Conservation (phyloP, 2,797 vertebrate species). For the Chelonia mydas region DNA sequence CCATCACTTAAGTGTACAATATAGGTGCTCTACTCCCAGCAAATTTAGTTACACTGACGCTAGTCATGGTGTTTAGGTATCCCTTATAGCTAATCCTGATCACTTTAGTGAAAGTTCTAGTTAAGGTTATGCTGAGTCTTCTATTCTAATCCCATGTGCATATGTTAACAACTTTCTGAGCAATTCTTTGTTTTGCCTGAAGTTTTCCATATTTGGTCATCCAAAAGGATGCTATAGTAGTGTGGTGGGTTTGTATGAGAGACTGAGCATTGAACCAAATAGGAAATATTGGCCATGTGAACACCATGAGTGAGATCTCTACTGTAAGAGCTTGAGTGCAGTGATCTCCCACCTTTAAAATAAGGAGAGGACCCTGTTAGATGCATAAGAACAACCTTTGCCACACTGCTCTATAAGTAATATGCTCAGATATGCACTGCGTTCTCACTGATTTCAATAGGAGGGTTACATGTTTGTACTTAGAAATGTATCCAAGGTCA, state of each 20-base stretch:
- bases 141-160: neutral
- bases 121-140: neutral
- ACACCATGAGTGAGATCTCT: neutral
- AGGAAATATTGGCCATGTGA: neutral
- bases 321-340: fast-evolving
- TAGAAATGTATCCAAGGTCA: neutral
- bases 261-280: neutral
- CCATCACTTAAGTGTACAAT: neutral
- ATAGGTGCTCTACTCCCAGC: neutral
- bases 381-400: neutral
- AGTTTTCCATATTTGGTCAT: neutral
- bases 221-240: neutral
- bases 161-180: neutral
- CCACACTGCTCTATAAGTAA: neutral
- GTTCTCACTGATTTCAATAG: constrained; percentile 20
- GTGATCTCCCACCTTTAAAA: neutral
- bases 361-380: neutral
- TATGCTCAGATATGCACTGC: neutral
- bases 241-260: neutral
- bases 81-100: neutral
- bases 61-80: neutral
- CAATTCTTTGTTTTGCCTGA: neutral
- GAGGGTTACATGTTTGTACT: neutral
- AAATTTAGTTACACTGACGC: neutral
- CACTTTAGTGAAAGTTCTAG: neutral